These are phyloP conservation scores for Calidris pugnax DNA, from an alignment of 2,113 vertebrate species.

Conservation along the genomic window DNA sequence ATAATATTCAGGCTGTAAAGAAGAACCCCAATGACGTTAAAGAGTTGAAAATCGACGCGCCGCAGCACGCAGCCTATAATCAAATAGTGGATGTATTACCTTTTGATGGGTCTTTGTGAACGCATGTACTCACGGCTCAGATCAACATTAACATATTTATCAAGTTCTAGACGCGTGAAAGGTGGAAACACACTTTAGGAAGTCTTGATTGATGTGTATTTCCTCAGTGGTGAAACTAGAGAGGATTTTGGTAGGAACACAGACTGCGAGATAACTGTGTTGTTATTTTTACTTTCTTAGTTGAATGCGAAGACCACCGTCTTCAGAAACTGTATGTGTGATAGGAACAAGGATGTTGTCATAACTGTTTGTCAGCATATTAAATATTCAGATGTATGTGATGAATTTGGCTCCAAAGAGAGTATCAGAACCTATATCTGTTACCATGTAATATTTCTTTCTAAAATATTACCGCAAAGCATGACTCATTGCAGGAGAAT, in stretches of 20 bases:
- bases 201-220: constrained; percentile 36
- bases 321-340: constrained; percentile 46
- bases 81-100: background rate
- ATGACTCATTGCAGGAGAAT: background rate
- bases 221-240: constrained; percentile 56
- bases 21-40: background rate
- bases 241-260: constrained; percentile 48
- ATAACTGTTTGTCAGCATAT: constrained; percentile 35
- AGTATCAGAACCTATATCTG: background rate
- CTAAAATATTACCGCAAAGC: background rate
- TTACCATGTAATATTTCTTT: constrained; percentile 15
- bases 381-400: constrained; percentile 12
- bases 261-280: constrained; percentile 5
- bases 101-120: constrained; percentile 52
- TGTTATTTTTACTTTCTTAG: constrained; percentile 50
- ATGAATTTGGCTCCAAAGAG: constrained; percentile 11
- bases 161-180: constrained; percentile 53
- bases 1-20: background rate
- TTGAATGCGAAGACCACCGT: background rate
- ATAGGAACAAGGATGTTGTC: constrained; percentile 45
- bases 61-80: background rate
- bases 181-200: constrained; percentile 50
- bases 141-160: constrained; percentile 59
- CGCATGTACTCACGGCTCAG: background rate
- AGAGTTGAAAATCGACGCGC: background rate